Base-by-base conservation (phyloP, 2,113 vertebrate species). In the Rhynchopsitta pachyrhyncha region DNA sequence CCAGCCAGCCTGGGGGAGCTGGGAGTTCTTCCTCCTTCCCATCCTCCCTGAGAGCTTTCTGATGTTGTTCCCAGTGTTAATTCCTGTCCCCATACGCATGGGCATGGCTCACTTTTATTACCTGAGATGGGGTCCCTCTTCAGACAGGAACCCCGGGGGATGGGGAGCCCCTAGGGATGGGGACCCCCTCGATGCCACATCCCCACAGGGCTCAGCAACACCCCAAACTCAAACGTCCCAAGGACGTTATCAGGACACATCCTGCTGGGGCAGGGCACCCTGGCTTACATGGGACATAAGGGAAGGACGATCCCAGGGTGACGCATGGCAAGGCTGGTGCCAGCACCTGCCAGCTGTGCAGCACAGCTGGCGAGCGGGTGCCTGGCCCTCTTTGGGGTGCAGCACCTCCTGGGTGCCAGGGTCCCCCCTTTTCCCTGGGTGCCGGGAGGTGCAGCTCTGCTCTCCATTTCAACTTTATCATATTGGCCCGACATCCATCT, bases 191-290 rank as follows among this genome's bases (percentile, higher is more conserved):
- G 2, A 46, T 24, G 57, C 80, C n/a, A 25, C 75, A 7, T 92
- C 52, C 83, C 46, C 5, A 33, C 59, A 2, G 9, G 77, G 39
- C 8, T 10, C 82, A 70, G 81, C 74, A 55, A 47, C 94, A 53
- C 88, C 91, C 83, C 15, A 2, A 91, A 75, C 2, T 22, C 89
- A 88, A 82, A 92, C 5, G 4, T 80, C 59, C 70, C 2, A 0
- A 63, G 63, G 50, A 39, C 6, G 13, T 97, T 95, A 92, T 88
- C 81, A 17, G 78, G 47, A 8, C 2, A 5, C 91, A 74, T 96
- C 90, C 93, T 79, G 94, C 89, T n/a, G 62, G 95, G 91, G 89
- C 92, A 91, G 92, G 86, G 91, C 94, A 75, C 24, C 79, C 47
- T 14, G 1, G 14, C 37, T 52, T 47, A 9, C 22, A 1, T 16